Conservation (phyloP, 2,797 vertebrate genomes). For the Antrozous pallidus region DNA sequence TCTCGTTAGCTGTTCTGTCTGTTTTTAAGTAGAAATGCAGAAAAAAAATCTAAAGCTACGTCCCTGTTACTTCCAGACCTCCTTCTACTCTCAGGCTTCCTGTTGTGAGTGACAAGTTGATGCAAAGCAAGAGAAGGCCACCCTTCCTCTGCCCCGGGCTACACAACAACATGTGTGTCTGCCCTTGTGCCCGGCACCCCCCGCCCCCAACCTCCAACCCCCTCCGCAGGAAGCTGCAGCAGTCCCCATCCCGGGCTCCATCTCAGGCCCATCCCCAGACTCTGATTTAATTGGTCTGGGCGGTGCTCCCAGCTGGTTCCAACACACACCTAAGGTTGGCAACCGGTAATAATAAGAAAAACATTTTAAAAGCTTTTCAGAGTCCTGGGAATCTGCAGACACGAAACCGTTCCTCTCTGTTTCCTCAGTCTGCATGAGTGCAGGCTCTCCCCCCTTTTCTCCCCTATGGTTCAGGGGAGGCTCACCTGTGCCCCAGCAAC, state of each 20-base stretch:
- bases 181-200: too few relatives aligned
- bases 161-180: not conserved
- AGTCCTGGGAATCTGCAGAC: not conserved
- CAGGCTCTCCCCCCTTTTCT: not conserved
- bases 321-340: not conserved
- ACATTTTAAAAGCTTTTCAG: not conserved
- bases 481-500: not conserved
- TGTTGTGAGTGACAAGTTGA: not conserved
- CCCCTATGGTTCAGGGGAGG: not conserved
- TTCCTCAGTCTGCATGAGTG: not conserved
- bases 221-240: too few relatives aligned
- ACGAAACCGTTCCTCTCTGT: not conserved
- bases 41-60: not conserved
- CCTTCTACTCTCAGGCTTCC: not conserved
- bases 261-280: not conserved
- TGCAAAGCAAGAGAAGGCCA: not conserved
- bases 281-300: not conserved
- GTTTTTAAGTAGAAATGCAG: constrained; percentile 11
- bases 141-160: not conserved
- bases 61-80: not conserved
- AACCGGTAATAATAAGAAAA: not conserved
- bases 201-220: too few relatives aligned
- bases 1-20: not conserved
- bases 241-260: not conserved
- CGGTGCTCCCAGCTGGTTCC: not conserved